Evolutionary conservation across 2,113 vertebrate species (phyloP).

Genomic region (Macrotus californicus): DNA sequence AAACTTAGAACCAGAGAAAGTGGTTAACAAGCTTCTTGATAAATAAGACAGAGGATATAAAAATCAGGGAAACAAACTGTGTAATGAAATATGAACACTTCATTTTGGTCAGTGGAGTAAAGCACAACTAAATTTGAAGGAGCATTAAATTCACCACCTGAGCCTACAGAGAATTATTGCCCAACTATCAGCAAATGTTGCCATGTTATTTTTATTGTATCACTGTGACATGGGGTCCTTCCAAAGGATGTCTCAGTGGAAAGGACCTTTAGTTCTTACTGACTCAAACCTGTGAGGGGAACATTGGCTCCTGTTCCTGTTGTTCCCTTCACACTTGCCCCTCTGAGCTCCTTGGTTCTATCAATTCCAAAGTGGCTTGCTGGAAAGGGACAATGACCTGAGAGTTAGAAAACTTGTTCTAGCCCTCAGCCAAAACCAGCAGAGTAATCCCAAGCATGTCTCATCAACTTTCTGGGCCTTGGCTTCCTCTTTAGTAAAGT

Average conservation of each 20-base stretch:
- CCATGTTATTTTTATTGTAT: not conserved
- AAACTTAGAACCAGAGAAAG: not conserved
- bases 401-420: not conserved
- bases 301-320: not conserved
- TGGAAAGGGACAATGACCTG: not conserved
- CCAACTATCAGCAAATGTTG: not conserved
- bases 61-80: not conserved
- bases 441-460: not conserved
- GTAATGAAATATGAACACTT: conserved; percentile 28
- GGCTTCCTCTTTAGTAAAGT: conserved; percentile 22
- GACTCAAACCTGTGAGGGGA: not conserved
- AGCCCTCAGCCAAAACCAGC: not conserved
- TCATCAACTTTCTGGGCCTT: not conserved
- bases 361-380: not conserved
- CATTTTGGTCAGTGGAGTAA: conserved; percentile 23
- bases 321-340: not conserved
- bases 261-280: not conserved
- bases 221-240: not conserved
- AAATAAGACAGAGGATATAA: conserved; percentile 26
- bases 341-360: not conserved
- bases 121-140: not conserved
- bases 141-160: conserved; percentile 20
- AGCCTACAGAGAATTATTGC: not conserved
- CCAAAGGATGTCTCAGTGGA: not conserved
- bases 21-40: not conserved